phyloP scores from a whole-genome alignment of 2,113 vertebrate species.

The Boleophthalmus pectinirostris region DNA sequence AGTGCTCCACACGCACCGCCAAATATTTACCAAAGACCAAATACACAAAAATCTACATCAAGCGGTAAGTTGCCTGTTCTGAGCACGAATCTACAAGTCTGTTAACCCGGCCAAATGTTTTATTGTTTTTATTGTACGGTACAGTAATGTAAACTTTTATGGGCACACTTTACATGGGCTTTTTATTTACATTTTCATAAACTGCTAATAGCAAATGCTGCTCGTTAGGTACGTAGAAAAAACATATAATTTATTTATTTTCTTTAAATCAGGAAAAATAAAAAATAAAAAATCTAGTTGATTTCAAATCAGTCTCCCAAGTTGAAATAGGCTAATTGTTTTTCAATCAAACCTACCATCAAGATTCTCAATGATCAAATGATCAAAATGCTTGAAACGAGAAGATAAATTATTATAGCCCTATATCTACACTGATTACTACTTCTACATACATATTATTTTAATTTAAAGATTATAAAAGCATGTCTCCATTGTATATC shows the following conservation, averaged over 20 bases:
- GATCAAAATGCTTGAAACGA: background rate
- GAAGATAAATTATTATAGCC: background rate
- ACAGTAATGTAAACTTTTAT: background rate
- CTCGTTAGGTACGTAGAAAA: background rate
- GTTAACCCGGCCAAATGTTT: background rate
- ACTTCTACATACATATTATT: background rate
- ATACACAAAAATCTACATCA: conserved; percentile 6
- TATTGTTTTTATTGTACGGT: background rate
- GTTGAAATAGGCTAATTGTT: background rate
- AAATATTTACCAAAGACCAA: conserved; percentile 16
- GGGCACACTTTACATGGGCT: background rate
- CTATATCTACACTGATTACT: too few relatives aligned
- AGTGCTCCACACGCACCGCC: conserved; percentile 22
- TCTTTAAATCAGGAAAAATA: too few relatives aligned
- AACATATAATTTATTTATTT: too few relatives aligned
- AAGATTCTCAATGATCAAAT: background rate
- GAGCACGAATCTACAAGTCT: background rate
- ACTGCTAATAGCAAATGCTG: background rate
- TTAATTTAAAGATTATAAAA: background rate
- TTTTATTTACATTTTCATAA: background rate
- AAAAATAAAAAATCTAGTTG: too few relatives aligned
- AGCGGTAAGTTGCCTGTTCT: conserved; percentile 9
- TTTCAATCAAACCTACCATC: background rate
- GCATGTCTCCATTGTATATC: too few relatives aligned
- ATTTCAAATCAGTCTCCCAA: background rate